Evolutionary conservation across 1,140 invertebrate genomes (phyloP), one percentile per base, ranked within the genome.

Genomic region (Brachionus sp.): DNA sequence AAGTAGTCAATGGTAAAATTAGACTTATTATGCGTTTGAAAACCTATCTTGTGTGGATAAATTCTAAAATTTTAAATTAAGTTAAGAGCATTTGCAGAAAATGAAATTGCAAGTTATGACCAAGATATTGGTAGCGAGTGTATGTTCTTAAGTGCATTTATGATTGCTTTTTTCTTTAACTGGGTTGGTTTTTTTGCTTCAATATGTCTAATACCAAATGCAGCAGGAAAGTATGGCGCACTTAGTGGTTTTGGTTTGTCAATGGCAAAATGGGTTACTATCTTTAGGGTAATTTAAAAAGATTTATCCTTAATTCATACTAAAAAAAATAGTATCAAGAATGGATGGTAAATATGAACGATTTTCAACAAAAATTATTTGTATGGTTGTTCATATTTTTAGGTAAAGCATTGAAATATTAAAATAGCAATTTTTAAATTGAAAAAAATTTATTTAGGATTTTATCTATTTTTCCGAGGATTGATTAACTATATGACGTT

Each of bases 111-210:
- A 0, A 66, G 16, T 44, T 80, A 35, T 44, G 62, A 80, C 1
- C 50, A 80, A 57, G 80, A 83, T 29, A 73, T 83, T n/a, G 82
- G 82, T 19, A 75, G 53, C 6, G 82, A 83, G 33, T 83, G 82
- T 25, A 83, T 70, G 66, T 83, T 83, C 16, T 39, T 83, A 37
- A 83, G 57, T n/a, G 68, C 82, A 53, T 83, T 83, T 90, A 66
- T 87, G 93, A 93, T 94, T 87, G 93, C 93, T 84, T 95, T 95
- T 88, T 90, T 95, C 33, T 96, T 97, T 90, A 96, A 96, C 89
- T 97, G 95, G 95, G 94, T 97, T 87, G 95, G 95, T 68, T 95
- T 97, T 87, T 89, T 97, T 75, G 90, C 95, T 85, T 90, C 95
- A 77, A 93, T 95, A 91, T 96, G 95, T 86, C 94, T 96, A 89